These are phyloP conservation scores for Aurelia sp. DNA, from an alignment of 30 jellyfish, hydroid and myxozoan species.

Conservation along the genomic window DNA sequence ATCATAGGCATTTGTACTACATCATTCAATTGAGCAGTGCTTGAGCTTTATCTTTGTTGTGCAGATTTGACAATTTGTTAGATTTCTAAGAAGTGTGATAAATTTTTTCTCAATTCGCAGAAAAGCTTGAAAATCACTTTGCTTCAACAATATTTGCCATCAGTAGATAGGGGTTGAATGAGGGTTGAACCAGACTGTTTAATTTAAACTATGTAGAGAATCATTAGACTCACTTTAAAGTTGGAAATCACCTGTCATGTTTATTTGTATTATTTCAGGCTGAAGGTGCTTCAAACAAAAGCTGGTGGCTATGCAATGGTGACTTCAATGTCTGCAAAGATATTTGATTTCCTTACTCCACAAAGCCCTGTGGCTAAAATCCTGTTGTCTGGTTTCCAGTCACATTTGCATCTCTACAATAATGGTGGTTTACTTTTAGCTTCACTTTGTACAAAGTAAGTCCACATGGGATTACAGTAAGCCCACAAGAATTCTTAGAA, in stretches of 20 bases:
- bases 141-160: too few relatives aligned
- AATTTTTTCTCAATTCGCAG: too few relatives aligned
- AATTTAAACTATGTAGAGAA: too few relatives aligned
- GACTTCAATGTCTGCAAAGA: constrained; percentile 48
- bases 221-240: too few relatives aligned
- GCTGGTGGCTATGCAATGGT: constrained; percentile 65
- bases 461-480: not conserved
- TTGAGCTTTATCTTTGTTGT: too few relatives aligned
- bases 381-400: constrained; percentile 42
- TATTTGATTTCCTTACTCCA: constrained; percentile 26
- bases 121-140: too few relatives aligned
- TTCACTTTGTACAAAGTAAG: constrained; percentile 40
- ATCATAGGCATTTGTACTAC: not conserved
- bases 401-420: constrained; percentile 32
- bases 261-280: constrained; percentile 10
- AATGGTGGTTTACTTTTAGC: constrained; percentile 71
- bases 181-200: too few relatives aligned
- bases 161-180: too few relatives aligned
- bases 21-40: too few relatives aligned
- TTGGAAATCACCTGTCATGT: not conserved
- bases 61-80: too few relatives aligned
- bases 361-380: constrained; percentile 36
- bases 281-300: constrained; percentile 47
- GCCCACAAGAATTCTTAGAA: too few relatives aligned
- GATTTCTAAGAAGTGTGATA: too few relatives aligned